phyloP scores from a whole-genome alignment of 1,140 invertebrate species.

The Halesus radiatus region DNA sequence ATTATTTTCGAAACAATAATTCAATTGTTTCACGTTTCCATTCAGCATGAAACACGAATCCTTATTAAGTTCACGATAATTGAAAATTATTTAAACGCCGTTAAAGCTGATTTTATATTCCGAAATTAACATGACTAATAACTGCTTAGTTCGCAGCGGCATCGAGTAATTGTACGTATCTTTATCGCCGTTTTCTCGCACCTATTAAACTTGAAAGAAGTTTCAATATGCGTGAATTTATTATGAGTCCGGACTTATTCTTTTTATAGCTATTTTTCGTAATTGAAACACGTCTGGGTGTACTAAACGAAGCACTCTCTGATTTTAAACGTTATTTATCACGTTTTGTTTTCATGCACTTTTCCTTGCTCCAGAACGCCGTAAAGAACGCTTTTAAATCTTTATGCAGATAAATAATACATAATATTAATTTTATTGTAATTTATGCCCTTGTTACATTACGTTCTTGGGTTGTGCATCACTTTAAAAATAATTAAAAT shows the following conservation, averaged over 20 bases:
- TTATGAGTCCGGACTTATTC: no score
- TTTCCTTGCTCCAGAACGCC: no score
- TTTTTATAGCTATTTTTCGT: no score
- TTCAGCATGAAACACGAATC: conserved; percentile 3
- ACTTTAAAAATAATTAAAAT: conserved; percentile 27
- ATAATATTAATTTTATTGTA: not conserved
- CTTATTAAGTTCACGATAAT: conserved; percentile 22
- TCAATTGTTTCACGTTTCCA: not conserved
- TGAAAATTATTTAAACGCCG: conserved; percentile 8
- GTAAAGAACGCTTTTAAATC: no score
- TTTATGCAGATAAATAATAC: no score
- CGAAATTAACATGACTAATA: conserved; percentile 18
- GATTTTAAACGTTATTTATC: no score
- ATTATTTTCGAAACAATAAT: not conserved
- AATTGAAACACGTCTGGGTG: no score
- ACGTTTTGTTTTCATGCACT: no score
- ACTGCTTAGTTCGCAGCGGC: not conserved
- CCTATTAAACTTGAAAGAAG: not conserved
- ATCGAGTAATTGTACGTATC: not conserved
- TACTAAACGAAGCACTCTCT: no score
- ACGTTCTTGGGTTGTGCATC: not conserved
- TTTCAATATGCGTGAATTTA: not conserved
- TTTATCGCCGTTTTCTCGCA: not conserved
- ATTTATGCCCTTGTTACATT: not conserved
- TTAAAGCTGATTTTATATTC: conserved; percentile 1